Evolutionary conservation across 2,888 invertebrate species (phyloP).

Genomic region (Eupithecia abbreviata): DNA sequence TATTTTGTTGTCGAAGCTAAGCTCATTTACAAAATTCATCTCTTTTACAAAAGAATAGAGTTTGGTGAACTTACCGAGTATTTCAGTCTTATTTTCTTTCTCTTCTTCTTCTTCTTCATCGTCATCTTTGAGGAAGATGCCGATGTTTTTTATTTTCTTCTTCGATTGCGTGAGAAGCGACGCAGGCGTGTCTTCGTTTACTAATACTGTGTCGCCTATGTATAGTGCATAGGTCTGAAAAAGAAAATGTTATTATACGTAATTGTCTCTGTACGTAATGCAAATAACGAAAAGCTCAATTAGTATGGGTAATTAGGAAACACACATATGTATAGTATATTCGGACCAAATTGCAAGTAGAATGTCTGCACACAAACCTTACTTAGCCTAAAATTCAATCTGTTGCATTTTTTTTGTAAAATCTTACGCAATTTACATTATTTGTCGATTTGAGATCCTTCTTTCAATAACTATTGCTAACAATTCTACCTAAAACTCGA

Average conservation of each 20-base stretch:
- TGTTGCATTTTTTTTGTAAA: too few relatives aligned
- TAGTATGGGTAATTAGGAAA: background rate
- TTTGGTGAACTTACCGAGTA: conserved; percentile 83
- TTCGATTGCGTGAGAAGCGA: conserved; percentile 95
- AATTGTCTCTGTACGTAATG: too few relatives aligned
- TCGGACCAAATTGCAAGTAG: too few relatives aligned
- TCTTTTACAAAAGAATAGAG: conserved; percentile 20
- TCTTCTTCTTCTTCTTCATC: conserved; percentile 93
- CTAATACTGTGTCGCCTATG: conserved; percentile 98
- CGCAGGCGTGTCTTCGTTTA: conserved; percentile 94
- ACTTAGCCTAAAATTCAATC: too few relatives aligned
- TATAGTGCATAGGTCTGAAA: conserved; percentile 92
- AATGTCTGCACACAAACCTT: too few relatives aligned
- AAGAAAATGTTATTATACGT: background rate
- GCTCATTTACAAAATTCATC: conserved; percentile 11
- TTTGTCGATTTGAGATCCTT: too few relatives aligned
- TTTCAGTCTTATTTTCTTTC: conserved; percentile 89
- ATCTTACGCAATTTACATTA: too few relatives aligned
- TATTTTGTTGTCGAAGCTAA: background rate
- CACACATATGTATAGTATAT: too few relatives aligned
- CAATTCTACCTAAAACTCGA: too few relatives aligned
- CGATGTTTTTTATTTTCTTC: conserved; percentile 97
- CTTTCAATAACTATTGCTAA: too few relatives aligned
- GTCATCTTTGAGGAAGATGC: conserved; percentile 96
- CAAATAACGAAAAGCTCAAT: background rate